Conservation (phyloP, 2,113 vertebrate genomes). For the Centropus bengalensis region DNA sequence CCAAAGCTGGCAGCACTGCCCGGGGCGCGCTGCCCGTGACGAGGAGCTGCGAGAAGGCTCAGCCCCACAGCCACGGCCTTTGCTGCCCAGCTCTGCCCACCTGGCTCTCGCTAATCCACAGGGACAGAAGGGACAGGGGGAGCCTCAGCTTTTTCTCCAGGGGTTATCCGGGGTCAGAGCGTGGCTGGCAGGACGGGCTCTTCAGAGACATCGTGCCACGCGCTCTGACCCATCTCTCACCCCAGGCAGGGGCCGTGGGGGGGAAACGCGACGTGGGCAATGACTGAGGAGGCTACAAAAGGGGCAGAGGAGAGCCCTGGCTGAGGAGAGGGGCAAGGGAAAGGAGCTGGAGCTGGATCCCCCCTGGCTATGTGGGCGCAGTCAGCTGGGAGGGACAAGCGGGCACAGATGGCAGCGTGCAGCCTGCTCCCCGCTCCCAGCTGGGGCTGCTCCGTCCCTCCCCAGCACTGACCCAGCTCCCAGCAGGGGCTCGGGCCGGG, state of each 20-base stretch:
- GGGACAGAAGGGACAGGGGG: background rate
- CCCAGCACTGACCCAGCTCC: accelerated
- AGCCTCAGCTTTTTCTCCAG: background rate
- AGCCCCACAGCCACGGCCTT: background rate
- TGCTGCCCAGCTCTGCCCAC: background rate
- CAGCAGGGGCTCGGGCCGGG: accelerated
- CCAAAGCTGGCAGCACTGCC: background rate
- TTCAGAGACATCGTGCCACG: accelerated
- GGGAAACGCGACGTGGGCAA: accelerated
- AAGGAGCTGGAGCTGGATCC: background rate
- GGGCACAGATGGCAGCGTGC: accelerated
- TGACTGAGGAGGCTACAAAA: accelerated
- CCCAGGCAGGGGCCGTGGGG: background rate
- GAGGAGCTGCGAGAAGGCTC: background rate
- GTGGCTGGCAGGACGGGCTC: background rate
- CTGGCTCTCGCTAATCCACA: accelerated
- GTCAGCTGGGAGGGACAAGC: accelerated
- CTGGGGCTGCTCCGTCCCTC: background rate
- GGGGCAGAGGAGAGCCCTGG: background rate
- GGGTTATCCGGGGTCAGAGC: background rate
- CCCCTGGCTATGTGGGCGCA: accelerated
- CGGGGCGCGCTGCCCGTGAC: accelerated
- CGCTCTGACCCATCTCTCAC: background rate
- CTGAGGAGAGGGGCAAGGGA: background rate
- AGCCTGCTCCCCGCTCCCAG: accelerated